phyloP scores from a whole-genome alignment of 2,888 invertebrate genomes.

The Caenorhabditis angaria region DNA sequence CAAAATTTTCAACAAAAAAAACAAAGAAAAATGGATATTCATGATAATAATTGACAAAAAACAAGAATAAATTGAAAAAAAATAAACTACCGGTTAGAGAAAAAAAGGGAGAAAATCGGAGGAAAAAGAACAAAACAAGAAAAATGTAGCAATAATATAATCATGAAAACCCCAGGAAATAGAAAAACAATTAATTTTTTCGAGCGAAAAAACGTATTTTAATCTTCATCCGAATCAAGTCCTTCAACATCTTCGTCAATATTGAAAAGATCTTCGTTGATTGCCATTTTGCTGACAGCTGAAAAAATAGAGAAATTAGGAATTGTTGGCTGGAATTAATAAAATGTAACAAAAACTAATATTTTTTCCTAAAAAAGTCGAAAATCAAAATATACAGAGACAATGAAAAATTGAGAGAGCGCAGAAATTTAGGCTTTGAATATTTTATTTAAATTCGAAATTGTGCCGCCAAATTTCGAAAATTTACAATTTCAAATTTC shows the following conservation, averaged over 20 bases:
- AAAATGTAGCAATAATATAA: slow-evolving; percentile 11
- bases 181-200: slow-evolving; percentile 6
- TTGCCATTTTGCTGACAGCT: slow-evolving; percentile 58
- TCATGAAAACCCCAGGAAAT: not conserved
- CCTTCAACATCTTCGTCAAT: slow-evolving; percentile 65
- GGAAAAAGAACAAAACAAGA: slow-evolving; percentile 7
- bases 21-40: slow-evolving; percentile 12
- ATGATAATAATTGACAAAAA: slow-evolving; percentile 5
- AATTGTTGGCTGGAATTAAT: not conserved
- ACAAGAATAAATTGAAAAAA: slow-evolving; percentile 6
- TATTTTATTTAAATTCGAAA: no score
- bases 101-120: not conserved
- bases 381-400: no score
- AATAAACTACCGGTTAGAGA: slow-evolving; percentile 35
- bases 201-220: slow-evolving; percentile 3
- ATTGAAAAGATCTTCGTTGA: slow-evolving; percentile 72
- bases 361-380: no score
- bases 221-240: slow-evolving; percentile 57
- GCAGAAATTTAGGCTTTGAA: not conserved
- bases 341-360: no score
- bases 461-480: no score
- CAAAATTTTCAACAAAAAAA: slow-evolving; percentile 9
- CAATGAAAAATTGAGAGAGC: not conserved
- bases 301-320: slow-evolving; percentile 10
- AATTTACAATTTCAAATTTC: no score